Base-by-base conservation (phyloP, 2,888 invertebrate genomes). In the Mesoligia furuncula region DNA sequence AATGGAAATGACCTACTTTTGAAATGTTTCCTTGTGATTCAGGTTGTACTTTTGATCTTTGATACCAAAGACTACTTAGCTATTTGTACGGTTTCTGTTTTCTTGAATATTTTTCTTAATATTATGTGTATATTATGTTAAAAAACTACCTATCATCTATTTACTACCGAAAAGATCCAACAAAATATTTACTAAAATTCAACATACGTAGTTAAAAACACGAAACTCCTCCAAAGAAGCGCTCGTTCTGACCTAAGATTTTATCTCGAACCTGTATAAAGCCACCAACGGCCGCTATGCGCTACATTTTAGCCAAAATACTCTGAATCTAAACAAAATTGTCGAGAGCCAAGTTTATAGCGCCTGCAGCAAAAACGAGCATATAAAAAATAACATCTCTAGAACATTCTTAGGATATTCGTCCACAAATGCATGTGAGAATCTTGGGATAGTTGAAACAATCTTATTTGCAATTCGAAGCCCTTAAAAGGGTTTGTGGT, bases 381-480 rank as follows among this genome's bases (percentile, higher is more conserved):
- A 27, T 24, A 67, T 61, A 69, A 76, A 77, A 82, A 75, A 77
- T 69, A 76, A 75, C 75, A 75, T 61, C 42, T 27, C 54, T 27
- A 54, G 39, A 59, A 75, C 65, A 67, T 80, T 75, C 17, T 74
- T 42, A 75, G 72, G 36, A 61, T 75, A 74, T 75, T 77, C 17
- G 70, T 75, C 15, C 8, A 39, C 36, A 78, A 84, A 85, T 66
- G 5, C 54, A 59, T 59, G 48, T 72, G 39, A 70, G 54, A 88
- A 90, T 90, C 81, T 80, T 81, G 85, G 89, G 85, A 88, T 86
- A 87, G 89, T 90, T 89, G 87, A 90, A 91, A 91, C 92, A 92
- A 93, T 92, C 91, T 90, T 91, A 93, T 94, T 94, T 94, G 93
- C 91, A 93, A 93, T 93, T 93, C 91, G 85, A 88, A 89, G 84